phyloP scores from a whole-genome alignment of 1,140 invertebrate genomes.

The Drosophila rufa region DNA sequence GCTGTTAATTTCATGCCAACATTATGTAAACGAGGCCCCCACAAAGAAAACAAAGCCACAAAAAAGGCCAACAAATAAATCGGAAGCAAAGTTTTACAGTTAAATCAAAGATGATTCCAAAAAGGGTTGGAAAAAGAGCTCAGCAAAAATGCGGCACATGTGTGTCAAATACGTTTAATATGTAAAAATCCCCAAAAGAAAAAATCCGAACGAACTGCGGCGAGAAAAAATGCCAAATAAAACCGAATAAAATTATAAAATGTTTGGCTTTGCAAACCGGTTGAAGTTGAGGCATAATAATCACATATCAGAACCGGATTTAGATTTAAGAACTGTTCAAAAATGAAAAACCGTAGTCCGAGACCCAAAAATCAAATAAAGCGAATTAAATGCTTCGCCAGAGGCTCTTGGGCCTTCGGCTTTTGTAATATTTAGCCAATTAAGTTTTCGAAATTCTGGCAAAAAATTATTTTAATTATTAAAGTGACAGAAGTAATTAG shows the following conservation, averaged over 20 bases:
- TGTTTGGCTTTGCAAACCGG: conserved; percentile 48
- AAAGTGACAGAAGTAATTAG: conserved; percentile 9
- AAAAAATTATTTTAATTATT: conserved; percentile 4
- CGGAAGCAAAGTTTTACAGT: conserved; percentile 45
- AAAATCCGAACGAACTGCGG: conserved; percentile 33
- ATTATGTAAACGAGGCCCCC: conserved; percentile 41
- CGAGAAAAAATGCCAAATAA: conserved; percentile 48
- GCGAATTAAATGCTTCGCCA: conserved; percentile 34
- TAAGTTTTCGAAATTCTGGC: neutral
- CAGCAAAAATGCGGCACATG: conserved; percentile 22
- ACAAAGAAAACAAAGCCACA: neutral
- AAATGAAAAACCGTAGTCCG: conserved; percentile 20
- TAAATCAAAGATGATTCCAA: conserved; percentile 30
- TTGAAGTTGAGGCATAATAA: conserved; percentile 41
- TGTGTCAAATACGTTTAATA: conserved; percentile 72
- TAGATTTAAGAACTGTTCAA: conserved; percentile 48
- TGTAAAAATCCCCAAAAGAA: conserved; percentile 31
- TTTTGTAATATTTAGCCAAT: conserved; percentile 20
- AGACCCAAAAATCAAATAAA: conserved; percentile 26
- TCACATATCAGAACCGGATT: conserved; percentile 50
- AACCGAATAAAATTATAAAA: conserved; percentile 57
- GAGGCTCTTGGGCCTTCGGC: neutral
- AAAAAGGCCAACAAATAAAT: conserved; percentile 11
- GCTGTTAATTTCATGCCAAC: conserved; percentile 38
- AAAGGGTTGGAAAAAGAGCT: conserved; percentile 3